Base-by-base conservation (phyloP, 1,140 invertebrate species). In the Idris sp. region DNA sequence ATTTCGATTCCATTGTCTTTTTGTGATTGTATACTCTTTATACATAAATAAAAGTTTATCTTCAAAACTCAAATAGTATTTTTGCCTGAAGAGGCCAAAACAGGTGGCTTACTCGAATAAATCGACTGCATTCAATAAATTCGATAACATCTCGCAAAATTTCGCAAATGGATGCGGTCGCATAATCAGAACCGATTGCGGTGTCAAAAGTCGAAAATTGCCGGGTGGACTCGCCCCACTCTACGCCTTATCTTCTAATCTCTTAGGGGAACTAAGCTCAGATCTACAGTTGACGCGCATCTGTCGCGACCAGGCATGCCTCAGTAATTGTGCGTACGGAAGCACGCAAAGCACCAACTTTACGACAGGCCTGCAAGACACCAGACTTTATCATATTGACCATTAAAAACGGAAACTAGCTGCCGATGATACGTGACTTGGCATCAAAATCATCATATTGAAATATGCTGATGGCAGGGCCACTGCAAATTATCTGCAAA, bases 181-280 rank as follows among this genome's bases (percentile, higher is more conserved):
- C 18, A 31, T 56, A 43, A 44, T 58, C 31, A 19, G 33, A 25
- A 14, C 44, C 26, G 44, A 56, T 43, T 54, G 43, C 26, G 4
- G 43, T 44, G 49, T 62, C 56, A 62, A 67, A 61, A 62, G 61
- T 73, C 65, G 74, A 79, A 72, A 76, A 79, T 76, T 79, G 41
- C 41, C 41, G 53, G 46, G 38, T 30, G 16, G 41, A 56, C 40
- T 40, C 16, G 38, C 40, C 36, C 54, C 43, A 48, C 46, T 53
- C 18, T 49, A 9, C 46, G 2, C 35, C 13, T 71, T 77, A 74
- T 77, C 76, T 68, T 43, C 18, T 48, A 64, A 75, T 75, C 67
- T 72, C 38, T 7, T 38, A 26, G 41, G 48, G 53, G 43, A 56
- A 15, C 40, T 2, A 43, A 36, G 16, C n/a, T n/a, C 41, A 11